Conservation (phyloP, 2,113 vertebrate genomes). For the Puntigrus tetrazona region DNA sequence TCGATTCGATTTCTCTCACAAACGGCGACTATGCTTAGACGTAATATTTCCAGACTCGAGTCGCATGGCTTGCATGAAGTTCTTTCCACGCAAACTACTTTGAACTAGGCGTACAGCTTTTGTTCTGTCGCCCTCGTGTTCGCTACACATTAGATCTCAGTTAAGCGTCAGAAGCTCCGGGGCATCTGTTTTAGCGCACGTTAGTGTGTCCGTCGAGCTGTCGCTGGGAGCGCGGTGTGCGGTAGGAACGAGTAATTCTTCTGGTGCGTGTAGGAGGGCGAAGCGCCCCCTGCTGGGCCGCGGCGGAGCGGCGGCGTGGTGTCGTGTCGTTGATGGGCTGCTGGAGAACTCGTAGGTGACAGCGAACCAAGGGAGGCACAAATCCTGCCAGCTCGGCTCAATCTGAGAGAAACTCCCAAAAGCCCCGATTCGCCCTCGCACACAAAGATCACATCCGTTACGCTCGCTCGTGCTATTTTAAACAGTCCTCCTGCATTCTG, state of each 20-base stretch:
- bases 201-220: slow-evolving; percentile 69
- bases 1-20: neutral
- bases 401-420: slow-evolving; percentile 67
- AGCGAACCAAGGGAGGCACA: slow-evolving; percentile 75
- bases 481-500: neutral
- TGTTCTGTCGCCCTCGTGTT: slow-evolving; percentile 21
- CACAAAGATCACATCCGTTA: neutral
- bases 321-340: slow-evolving; percentile 77
- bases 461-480: neutral
- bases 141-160: slow-evolving; percentile 58
- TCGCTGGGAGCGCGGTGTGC: slow-evolving; percentile 58
- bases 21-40: neutral
- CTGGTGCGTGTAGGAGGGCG: slow-evolving; percentile 65
- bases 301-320: slow-evolving; percentile 55
- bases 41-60: neutral
- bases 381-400: slow-evolving; percentile 82
- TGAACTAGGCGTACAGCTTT: neutral
- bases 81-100: slow-evolving; percentile 3
- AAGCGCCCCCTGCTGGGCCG: slow-evolving; percentile 81
- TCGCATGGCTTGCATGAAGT: neutral
- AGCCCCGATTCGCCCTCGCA: neutral
- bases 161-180: slow-evolving; percentile 67
- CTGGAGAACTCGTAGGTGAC: slow-evolving; percentile 74
- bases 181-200: slow-evolving; percentile 65
- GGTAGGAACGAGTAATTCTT: slow-evolving; percentile 72